phyloP scores from a whole-genome alignment of 2,113 vertebrate species.

The Gasterosteus aculeatus region DNA sequence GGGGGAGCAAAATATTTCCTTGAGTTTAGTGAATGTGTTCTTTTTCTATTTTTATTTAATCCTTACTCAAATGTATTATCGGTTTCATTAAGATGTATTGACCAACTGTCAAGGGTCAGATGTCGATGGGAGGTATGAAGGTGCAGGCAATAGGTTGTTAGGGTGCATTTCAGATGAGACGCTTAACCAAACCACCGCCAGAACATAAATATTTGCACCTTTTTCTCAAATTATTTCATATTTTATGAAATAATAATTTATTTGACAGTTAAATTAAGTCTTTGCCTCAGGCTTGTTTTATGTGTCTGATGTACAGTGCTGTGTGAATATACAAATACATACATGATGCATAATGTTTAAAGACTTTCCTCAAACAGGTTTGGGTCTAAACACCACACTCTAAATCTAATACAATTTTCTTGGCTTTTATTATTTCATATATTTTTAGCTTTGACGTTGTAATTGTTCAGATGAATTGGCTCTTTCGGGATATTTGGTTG shows the following conservation, averaged over 20 bases:
- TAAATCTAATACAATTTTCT: background rate
- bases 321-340: conserved; percentile 32
- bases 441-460: background rate
- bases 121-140: background rate
- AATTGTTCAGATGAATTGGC: conserved; percentile 34
- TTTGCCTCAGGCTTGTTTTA: conserved; percentile 12
- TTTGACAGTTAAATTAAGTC: conserved; percentile 11
- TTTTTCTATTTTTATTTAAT: background rate
- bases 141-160: background rate
- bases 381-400: conserved; percentile 9
- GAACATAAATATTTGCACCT: background rate
- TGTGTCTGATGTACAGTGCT: conserved; percentile 39
- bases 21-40: background rate
- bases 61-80: background rate
- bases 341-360: conserved; percentile 28
- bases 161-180: background rate
- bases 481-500: conserved; percentile 3
- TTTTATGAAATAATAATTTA: background rate
- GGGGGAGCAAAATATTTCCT: background rate
- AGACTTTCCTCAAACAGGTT: conserved; percentile 48
- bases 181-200: background rate
- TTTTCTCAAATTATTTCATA: conserved; percentile 12
- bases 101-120: background rate
- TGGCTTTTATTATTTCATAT: background rate
- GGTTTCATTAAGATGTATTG: background rate